Evolutionary conservation across 2,888 invertebrate species (phyloP), one percentile per base, ranked within the genome.

Genomic region (Agrotis clavis): DNA sequence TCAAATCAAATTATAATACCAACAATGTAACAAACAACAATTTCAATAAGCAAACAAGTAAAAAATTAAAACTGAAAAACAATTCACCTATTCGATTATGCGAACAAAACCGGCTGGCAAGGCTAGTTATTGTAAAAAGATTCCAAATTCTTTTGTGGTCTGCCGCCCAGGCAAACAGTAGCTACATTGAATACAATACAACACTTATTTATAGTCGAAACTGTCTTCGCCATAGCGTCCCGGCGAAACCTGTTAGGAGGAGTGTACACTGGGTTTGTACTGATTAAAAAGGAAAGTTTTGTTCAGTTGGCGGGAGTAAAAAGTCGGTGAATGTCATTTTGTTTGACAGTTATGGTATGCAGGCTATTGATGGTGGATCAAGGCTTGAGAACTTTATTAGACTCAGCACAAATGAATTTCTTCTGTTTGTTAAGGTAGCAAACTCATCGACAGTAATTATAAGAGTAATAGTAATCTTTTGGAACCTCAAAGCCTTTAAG

Each of bases 181-280:
- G 95, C 95, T 92, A 92, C 92, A 94, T 94, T 96, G 95, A 95
- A 96, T 96, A 96, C 95, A 96, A 96, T 96, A 94, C 95, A 90
- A 95, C 95, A 96, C 95, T 96, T 96, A 95, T 96, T 96, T 96
- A 96, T 94, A 95, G 95, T 95, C 95, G 94, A 95, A 95, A 95
- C 95, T 95, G 95, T 95, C 94, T 91, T 90, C 93, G 89, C 95
- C 95, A 95, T 96, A 96, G 91, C 94, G 95, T 94, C 93, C 94
- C 86, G 89, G 81, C 91, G 84, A 89, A 87, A 87, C 75, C 81
- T 80, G 76, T 90, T 81, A 82, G 45, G 88, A 81, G 67, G 89
- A 77, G 25, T 90, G 61, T 79, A 89, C 88, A 92, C 83, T 85
- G 67, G 74, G 56, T 60, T 14, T 2, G 47, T 59, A 48, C 6